Evolutionary conservation across 2,113 vertebrate genomes (phyloP).

Genomic region (Leucoraja erinaceus): DNA sequence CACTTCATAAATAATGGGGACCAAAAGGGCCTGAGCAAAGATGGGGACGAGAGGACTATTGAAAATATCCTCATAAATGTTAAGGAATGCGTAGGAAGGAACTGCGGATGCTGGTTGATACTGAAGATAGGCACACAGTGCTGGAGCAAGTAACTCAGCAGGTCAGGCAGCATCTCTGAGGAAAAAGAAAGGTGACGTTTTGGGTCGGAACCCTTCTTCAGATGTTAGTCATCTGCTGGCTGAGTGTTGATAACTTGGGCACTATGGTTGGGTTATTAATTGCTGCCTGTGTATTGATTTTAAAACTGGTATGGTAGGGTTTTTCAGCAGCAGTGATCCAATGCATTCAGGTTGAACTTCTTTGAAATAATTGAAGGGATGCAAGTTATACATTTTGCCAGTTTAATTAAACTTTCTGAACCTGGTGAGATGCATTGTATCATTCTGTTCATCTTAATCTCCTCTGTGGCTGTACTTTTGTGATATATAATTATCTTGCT

Average conservation of each 20-base stretch:
- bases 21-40: too few species aligned
- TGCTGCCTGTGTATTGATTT: not conserved
- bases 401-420: constrained; percentile 1
- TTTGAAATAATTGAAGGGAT: not conserved
- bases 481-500: not conserved
- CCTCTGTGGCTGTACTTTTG: not conserved
- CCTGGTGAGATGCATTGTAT: not conserved
- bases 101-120: too few species aligned
- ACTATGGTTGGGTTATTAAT: not conserved
- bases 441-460: constrained; percentile 3
- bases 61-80: too few species aligned
- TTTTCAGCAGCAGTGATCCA: not conserved
- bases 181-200: too few species aligned
- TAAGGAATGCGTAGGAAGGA: too few species aligned
- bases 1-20: too few species aligned
- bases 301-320: not conserved
- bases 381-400: not conserved
- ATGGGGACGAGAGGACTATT: too few species aligned
- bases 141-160: too few species aligned
- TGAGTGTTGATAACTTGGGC: not conserved
- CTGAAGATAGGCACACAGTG: too few species aligned
- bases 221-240: not conserved
- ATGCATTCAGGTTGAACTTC: not conserved
- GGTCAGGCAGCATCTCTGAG: too few species aligned
- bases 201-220: too few species aligned